Conservation (phyloP, 2,113 vertebrate genomes). For the Halichoerus grypus region DNA sequence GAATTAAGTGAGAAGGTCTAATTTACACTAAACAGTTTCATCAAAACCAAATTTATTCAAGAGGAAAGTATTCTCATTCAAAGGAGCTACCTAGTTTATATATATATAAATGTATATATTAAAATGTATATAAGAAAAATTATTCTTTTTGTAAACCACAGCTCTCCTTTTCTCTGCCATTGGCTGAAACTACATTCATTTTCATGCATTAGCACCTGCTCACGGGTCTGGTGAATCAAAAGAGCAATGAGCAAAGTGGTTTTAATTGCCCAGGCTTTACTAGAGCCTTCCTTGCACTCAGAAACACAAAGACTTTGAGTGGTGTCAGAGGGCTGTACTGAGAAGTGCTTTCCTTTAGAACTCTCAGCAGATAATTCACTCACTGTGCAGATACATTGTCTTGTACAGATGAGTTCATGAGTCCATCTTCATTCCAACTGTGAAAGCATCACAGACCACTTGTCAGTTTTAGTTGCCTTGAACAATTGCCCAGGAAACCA, state of each 20-base stretch:
- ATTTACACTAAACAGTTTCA: constrained; percentile 42
- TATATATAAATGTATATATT: not conserved
- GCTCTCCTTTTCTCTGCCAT: constrained; percentile 60
- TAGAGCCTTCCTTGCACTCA: constrained; percentile 86
- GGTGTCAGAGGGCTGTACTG: constrained; percentile 78
- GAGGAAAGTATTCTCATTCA: constrained; percentile 64
- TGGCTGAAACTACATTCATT: constrained; percentile 85
- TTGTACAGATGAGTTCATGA: constrained; percentile 89
- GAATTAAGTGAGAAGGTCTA: constrained; percentile 56
- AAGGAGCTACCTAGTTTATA: constrained; percentile 66
- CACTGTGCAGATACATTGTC: constrained; percentile 86
- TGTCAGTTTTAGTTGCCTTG: constrained; percentile 86
- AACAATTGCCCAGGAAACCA: constrained; percentile 78
- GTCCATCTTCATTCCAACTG: constrained; percentile 87
- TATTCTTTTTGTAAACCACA: constrained; percentile 80
- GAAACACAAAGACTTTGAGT: constrained; percentile 89
- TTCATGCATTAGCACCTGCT: constrained; percentile 89
- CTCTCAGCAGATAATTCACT: constrained; percentile 90
- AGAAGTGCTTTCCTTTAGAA: constrained; percentile 84
- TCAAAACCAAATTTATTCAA: constrained; percentile 73
- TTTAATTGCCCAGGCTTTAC: constrained; percentile 89
- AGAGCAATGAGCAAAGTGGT: constrained; percentile 90
- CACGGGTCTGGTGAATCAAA: constrained; percentile 86
- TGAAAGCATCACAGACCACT: constrained; percentile 86
- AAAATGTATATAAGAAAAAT: constrained; percentile 81